phyloP scores from a whole-genome alignment of 1,140 invertebrate species.

The Nixonia krombeini region DNA sequence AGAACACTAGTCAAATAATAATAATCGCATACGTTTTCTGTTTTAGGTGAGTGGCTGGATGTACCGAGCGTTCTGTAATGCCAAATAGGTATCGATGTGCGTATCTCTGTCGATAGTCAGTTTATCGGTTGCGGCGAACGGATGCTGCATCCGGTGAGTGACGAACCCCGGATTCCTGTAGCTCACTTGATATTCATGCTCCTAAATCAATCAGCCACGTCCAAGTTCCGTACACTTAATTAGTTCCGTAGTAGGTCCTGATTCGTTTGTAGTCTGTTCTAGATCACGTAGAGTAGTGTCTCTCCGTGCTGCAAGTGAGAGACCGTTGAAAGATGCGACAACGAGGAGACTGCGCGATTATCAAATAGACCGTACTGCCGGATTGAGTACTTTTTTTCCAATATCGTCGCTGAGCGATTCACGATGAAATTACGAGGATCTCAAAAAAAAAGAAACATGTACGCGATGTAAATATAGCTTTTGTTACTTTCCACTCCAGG shows the following conservation, averaged over 20 bases:
- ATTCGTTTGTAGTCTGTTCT: constrained; percentile 46
- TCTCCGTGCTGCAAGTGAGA: constrained; percentile 40
- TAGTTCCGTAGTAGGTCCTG: constrained; percentile 52
- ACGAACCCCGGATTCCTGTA: constrained; percentile 69
- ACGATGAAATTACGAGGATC: too few relatives aligned
- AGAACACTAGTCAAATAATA: too few relatives aligned
- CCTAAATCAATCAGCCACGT: constrained; percentile 54
- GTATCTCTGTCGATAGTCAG: constrained; percentile 69
- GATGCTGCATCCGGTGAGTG: constrained; percentile 72
- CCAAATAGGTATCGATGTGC: constrained; percentile 73
- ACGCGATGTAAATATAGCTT: too few relatives aligned
- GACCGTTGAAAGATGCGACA: constrained; percentile 38
- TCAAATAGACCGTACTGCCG: constrained; percentile 13
- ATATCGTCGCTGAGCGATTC: too few relatives aligned
- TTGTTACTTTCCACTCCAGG: too few relatives aligned
- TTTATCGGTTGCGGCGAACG: constrained; percentile 72
- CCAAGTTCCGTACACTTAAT: constrained; percentile 53
- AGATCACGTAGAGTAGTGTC: constrained; percentile 46
- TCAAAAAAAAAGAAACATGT: too few relatives aligned
- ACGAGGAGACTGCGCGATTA: constrained; percentile 24
- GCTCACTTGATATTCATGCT: constrained; percentile 58
- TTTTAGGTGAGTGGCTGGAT: constrained; percentile 71
- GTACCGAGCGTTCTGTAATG: constrained; percentile 71
- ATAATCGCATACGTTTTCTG: constrained; percentile 50
- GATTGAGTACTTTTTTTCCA: constrained; percentile 12